These are phyloP conservation scores for Orcinus orca DNA, from an alignment of 2,113 vertebrate genomes.

Conservation along the genomic window DNA sequence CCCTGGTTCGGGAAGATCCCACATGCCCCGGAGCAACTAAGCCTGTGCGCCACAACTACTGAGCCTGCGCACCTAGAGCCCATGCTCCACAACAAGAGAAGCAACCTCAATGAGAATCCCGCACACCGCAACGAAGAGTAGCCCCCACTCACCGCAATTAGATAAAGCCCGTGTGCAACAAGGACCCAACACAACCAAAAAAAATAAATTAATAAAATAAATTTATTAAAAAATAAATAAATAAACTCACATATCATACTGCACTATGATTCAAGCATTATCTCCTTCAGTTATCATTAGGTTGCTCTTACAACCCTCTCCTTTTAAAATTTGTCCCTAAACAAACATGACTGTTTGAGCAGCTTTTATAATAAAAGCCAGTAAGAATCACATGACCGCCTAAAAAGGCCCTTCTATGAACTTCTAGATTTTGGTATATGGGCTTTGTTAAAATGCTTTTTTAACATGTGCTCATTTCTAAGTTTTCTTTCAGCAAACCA, in stretches of 20 bases:
- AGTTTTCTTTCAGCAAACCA: not conserved
- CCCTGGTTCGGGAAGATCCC: too few relatives aligned
- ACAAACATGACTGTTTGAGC: not conserved
- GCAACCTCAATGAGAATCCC: too few relatives aligned
- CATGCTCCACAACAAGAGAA: too few relatives aligned
- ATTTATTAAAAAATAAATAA: not conserved
- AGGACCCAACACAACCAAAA: too few relatives aligned
- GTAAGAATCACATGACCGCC: not conserved
- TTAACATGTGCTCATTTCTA: conserved; percentile 8
- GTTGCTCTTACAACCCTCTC: not conserved
- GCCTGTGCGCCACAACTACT: too few relatives aligned
- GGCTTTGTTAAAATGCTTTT: not conserved
- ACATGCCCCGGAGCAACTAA: too few relatives aligned
- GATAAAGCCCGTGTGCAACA: too few relatives aligned
- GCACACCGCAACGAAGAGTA: too few relatives aligned
- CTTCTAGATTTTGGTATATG: not conserved
- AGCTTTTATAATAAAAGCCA: not conserved
- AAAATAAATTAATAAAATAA: too few relatives aligned
- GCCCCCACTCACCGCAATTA: too few relatives aligned
- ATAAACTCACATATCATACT: not conserved
- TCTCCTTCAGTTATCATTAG: not conserved
- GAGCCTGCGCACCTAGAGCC: too few relatives aligned
- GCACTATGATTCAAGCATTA: not conserved
- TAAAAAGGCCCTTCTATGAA: not conserved
- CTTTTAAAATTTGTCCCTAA: not conserved